phyloP scores from a whole-genome alignment of 1,140 invertebrate species.

The Bemisia tabaci region DNA sequence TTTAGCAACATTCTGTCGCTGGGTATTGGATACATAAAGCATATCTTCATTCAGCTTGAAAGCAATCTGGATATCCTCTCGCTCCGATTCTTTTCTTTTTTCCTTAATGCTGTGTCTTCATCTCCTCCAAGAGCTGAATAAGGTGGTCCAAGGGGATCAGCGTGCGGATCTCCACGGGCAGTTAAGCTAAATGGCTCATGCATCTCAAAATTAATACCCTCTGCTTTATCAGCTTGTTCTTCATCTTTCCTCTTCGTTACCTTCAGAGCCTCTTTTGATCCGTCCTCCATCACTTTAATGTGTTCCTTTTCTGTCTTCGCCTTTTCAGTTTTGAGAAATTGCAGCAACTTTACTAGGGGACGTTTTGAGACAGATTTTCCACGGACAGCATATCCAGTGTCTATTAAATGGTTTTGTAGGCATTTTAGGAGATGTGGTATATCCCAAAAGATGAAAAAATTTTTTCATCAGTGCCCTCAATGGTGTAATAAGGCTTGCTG shows the following conservation, averaged over 20 bases:
- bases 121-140: no score
- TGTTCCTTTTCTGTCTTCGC: no score
- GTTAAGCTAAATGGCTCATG: neutral
- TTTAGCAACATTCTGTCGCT: neutral
- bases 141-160: no score
- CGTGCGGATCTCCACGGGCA: no score
- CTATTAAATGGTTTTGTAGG: neutral
- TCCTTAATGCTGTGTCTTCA: no score
- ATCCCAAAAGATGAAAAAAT: neutral
- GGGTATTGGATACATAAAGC: neutral
- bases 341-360: neutral
- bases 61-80: neutral
- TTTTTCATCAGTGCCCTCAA: neutral
- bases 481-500: neutral
- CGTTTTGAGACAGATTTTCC: neutral
- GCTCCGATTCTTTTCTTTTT: no score
- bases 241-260: no score
- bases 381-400: neutral
- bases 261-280: no score
- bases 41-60: neutral
- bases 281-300: no score
- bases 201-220: neutral
- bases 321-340: no score
- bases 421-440: neutral
- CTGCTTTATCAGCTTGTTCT: no score